A percentile compares a stretch with the other conserved stretches of the same genome.
Conservation (phyloP, 2,797 vertebrate genomes). For the Mus minutoides region DNA sequence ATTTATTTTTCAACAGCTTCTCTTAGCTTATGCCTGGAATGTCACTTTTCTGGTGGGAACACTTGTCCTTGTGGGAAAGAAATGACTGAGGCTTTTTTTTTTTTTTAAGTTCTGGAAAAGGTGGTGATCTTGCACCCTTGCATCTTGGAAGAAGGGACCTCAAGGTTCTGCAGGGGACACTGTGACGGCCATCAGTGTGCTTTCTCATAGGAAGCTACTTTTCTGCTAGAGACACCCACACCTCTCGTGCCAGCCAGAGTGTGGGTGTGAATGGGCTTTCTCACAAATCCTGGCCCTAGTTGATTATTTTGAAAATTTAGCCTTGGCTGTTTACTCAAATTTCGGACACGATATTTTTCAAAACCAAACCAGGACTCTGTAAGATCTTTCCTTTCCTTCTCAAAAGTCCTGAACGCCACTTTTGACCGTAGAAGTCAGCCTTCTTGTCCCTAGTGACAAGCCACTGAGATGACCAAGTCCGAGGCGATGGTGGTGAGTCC, state of each 20-base stretch:
- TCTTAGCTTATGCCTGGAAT: constrained; percentile 61
- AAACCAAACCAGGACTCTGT: constrained; percentile 55
- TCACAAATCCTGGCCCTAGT: constrained; percentile 69
- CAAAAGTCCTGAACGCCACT: not conserved
- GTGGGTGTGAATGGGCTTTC: constrained; percentile 72
- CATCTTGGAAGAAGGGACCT: not conserved
- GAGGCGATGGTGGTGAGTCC: constrained; percentile 64
- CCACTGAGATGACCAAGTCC: constrained; percentile 66
- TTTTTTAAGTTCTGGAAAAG: constrained; percentile 53
- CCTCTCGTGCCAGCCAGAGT: constrained; percentile 50
- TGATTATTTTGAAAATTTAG: constrained; percentile 74
- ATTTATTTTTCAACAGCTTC: constrained; percentile 59
- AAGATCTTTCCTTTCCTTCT: constrained; percentile 32
- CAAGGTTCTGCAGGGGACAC: not conserved
- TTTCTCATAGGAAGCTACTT: constrained; percentile 57
- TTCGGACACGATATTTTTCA: constrained; percentile 68
- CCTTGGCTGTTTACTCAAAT: constrained; percentile 78
- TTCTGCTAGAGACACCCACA: constrained; percentile 41
- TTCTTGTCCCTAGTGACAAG: constrained; percentile 55
- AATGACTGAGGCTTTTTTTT: constrained; percentile 53
- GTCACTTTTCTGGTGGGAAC: constrained; percentile 66
- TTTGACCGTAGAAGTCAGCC: constrained; percentile 56
- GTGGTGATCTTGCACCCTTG: constrained; percentile 27
- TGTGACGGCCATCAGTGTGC: constrained; percentile 28
- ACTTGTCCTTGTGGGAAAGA: constrained; percentile 55